phyloP scores from a whole-genome alignment of 2,113 vertebrate genomes.

The Macquaria ambigua region DNA sequence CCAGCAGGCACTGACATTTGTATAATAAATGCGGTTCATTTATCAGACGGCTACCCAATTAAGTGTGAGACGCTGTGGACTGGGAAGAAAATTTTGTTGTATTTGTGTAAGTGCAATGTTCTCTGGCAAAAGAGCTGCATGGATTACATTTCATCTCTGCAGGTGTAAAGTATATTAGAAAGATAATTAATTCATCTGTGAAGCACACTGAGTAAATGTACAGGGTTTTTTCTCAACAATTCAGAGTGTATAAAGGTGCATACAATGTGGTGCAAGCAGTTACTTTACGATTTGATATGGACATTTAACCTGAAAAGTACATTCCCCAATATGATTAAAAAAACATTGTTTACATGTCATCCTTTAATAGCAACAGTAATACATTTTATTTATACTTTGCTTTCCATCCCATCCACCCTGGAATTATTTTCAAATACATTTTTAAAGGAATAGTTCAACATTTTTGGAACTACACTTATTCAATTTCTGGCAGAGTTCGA shows the following conservation, averaged over 20 bases:
- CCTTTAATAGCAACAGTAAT: neutral
- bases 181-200: neutral
- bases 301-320: neutral
- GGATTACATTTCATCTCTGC: constrained; percentile 3
- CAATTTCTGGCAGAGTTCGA: neutral
- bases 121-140: constrained; percentile 3
- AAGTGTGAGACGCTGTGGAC: constrained; percentile 50
- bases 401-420: neutral
- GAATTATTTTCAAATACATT: neutral
- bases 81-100: constrained; percentile 22
- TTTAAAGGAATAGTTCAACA: neutral
- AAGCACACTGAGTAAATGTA: neutral
- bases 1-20: constrained; percentile 74
- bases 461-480: too few relatives aligned
- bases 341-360: neutral
- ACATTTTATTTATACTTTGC: neutral
- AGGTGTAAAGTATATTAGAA: neutral
- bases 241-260: neutral
- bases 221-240: neutral
- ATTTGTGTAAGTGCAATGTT: constrained; percentile 38
- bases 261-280: neutral
- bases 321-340: neutral
- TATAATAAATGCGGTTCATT: constrained; percentile 72
- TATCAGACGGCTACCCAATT: constrained; percentile 64
- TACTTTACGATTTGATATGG: neutral